A percentile compares a stretch with the other conserved stretches of the same genome.
Conservation (phyloP, 2,888 invertebrate species). For the Andrena camellia region DNA sequence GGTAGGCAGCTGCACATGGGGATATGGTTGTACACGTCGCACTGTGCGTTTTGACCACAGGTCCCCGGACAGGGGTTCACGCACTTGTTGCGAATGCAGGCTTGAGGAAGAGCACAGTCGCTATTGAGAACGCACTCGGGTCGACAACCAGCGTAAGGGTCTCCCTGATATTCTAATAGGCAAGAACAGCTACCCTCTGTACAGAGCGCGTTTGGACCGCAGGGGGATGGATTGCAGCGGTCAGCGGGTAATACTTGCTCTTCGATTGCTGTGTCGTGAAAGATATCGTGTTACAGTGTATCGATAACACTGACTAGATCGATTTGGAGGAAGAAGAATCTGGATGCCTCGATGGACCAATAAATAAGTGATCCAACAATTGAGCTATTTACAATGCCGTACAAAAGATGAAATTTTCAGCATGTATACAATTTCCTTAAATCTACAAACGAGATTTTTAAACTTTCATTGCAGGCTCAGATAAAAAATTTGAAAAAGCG, state of each 20-base stretch:
- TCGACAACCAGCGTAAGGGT: conserved; percentile 85
- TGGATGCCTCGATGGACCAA: neutral
- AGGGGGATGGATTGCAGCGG: conserved; percentile 90
- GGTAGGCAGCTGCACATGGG: conserved; percentile 87
- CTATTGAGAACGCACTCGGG: conserved; percentile 86
- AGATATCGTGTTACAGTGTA: conserved; percentile 5
- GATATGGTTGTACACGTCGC: conserved; percentile 84
- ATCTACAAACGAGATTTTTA: too few relatives aligned
- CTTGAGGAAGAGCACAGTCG: conserved; percentile 84
- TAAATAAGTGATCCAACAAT: too few relatives aligned
- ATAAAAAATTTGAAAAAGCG: too few relatives aligned
- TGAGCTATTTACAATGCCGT: neutral
- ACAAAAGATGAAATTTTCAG: neutral
- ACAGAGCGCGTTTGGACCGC: conserved; percentile 86
- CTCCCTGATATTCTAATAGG: conserved; percentile 84
- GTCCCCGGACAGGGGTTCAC: conserved; percentile 85
- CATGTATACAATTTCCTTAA: too few relatives aligned
- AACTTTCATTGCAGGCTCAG: too few relatives aligned
- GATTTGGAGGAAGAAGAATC: neutral
- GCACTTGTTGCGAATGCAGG: conserved; percentile 86
- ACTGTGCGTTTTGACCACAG: conserved; percentile 86
- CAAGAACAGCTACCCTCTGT: conserved; percentile 85
- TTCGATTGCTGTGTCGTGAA: conserved; percentile 58
- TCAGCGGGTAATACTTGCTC: conserved; percentile 85
- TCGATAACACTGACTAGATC: neutral